Conservation (phyloP, 2,888 invertebrate species). For the Melinaea marsaeus region DNA sequence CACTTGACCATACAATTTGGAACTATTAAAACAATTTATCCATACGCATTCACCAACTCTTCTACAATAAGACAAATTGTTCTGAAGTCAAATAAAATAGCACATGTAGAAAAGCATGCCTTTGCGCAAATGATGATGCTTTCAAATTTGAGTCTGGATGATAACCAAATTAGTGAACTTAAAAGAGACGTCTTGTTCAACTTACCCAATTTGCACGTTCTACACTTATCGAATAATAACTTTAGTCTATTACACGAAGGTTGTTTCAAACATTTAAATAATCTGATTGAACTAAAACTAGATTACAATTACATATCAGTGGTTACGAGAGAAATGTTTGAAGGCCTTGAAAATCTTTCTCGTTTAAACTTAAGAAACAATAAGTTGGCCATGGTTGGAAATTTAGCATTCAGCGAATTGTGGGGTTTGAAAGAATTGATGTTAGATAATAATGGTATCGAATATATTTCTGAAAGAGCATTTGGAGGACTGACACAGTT, state of each 20-base stretch:
- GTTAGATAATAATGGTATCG: constrained; percentile 82
- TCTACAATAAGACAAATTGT: constrained; percentile 83
- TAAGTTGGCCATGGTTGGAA: constrained; percentile 86
- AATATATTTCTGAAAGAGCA: constrained; percentile 86
- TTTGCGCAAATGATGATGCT: constrained; percentile 86
- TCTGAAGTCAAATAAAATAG: constrained; percentile 83
- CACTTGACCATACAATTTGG: constrained; percentile 85
- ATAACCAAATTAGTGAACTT: constrained; percentile 86
- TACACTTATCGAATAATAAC: constrained; percentile 91
- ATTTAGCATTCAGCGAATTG: constrained; percentile 87
- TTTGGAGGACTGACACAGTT: constrained; percentile 85
- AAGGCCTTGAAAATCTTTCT: constrained; percentile 84
- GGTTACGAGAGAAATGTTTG: constrained; percentile 85
- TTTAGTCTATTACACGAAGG: constrained; percentile 90
- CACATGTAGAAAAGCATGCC: constrained; percentile 81
- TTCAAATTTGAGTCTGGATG: constrained; percentile 83
- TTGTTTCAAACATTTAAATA: constrained; percentile 85
- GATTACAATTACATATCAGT: constrained; percentile 86
- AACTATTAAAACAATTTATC: constrained; percentile 82
- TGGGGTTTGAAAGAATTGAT: constrained; percentile 84
- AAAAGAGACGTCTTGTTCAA: constrained; percentile 85
- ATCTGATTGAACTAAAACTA: constrained; percentile 87
- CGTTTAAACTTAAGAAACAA: constrained; percentile 86
- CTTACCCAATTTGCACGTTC: constrained; percentile 82
- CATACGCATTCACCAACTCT: constrained; percentile 86